These are phyloP conservation scores for Onchidella celtica DNA, from an alignment of 2,888 invertebrate genomes.

Conservation along the genomic window DNA sequence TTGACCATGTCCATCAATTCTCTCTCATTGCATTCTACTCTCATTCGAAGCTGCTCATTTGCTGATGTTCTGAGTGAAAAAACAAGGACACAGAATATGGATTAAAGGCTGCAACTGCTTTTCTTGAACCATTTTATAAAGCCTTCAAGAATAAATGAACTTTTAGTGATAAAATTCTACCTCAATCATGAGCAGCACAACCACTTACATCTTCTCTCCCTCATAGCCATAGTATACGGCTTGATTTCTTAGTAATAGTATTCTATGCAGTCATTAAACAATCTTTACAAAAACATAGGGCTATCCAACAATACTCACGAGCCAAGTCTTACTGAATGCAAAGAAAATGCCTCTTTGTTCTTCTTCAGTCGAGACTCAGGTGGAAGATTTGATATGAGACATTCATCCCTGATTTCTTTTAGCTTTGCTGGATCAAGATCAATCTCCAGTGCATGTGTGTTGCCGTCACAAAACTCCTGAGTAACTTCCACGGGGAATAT, in stretches of 20 bases:
- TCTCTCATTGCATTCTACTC: constrained; percentile 20
- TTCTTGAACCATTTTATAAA: no score
- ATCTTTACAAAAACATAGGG: no score
- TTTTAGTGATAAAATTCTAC: no score
- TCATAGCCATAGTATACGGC: no score
- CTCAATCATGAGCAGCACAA: no score
- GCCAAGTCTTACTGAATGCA: neutral
- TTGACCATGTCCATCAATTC: constrained; percentile 29
- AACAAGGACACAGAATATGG: neutral
- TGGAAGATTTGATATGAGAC: constrained; percentile 17
- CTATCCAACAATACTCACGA: constrained; percentile 24
- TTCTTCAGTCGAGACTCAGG: constrained; percentile 30
- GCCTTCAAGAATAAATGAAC: no score
- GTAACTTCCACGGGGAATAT: constrained; percentile 20
- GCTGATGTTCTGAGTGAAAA: constrained; percentile 6
- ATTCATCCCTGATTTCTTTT: constrained; percentile 22
- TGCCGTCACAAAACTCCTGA: constrained; percentile 28
- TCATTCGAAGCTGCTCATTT: constrained; percentile 22
- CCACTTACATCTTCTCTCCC: no score
- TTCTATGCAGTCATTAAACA: no score
- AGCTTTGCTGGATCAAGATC: constrained; percentile 27
- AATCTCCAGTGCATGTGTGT: constrained; percentile 31
- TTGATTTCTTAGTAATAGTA: no score
- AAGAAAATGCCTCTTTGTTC: constrained; percentile 21
- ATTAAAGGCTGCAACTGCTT: no score